Evolutionary conservation across 2,888 invertebrate genomes (phyloP).

Genomic region (Eristalis tenax): DNA sequence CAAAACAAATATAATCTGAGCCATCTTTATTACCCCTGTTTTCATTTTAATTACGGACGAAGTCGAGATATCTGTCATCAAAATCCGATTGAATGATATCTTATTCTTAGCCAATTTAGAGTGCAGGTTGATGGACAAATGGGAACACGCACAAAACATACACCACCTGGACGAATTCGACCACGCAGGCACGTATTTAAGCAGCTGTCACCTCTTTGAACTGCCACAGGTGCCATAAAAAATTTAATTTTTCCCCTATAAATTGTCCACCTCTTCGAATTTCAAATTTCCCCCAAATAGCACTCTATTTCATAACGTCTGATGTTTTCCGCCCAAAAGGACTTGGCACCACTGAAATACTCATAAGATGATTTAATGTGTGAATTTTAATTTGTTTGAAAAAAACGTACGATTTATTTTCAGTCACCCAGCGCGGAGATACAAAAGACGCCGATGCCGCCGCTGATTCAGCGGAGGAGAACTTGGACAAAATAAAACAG

Average conservation of each 20-base stretch:
- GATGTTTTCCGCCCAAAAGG: not conserved
- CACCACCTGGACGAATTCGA: not conserved
- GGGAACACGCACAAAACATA: too few relatives aligned
- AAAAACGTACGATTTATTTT: conserved; percentile 39
- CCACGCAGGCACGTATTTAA: not conserved
- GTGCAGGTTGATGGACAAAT: too few relatives aligned
- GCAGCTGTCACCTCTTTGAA: not conserved
- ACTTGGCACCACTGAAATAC: conserved; percentile 15
- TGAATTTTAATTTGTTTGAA: not conserved
- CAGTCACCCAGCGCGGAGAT: conserved; percentile 31
- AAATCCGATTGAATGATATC: not conserved
- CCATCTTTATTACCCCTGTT: too few relatives aligned
- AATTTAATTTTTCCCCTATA: not conserved
- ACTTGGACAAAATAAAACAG: conserved; percentile 39
- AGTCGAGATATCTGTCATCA: not conserved
- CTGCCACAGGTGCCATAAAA: not conserved
- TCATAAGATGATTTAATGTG: conserved; percentile 28
- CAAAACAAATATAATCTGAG: too few relatives aligned
- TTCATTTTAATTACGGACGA: too few relatives aligned
- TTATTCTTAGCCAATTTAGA: too few relatives aligned
- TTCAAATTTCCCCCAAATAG: not conserved
- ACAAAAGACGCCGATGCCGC: conserved; percentile 10
- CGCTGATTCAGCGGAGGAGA: not conserved
- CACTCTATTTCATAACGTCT: not conserved
- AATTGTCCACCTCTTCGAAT: not conserved